Conservation (phyloP, 2,113 vertebrate genomes). For the Puma concolor region DNA sequence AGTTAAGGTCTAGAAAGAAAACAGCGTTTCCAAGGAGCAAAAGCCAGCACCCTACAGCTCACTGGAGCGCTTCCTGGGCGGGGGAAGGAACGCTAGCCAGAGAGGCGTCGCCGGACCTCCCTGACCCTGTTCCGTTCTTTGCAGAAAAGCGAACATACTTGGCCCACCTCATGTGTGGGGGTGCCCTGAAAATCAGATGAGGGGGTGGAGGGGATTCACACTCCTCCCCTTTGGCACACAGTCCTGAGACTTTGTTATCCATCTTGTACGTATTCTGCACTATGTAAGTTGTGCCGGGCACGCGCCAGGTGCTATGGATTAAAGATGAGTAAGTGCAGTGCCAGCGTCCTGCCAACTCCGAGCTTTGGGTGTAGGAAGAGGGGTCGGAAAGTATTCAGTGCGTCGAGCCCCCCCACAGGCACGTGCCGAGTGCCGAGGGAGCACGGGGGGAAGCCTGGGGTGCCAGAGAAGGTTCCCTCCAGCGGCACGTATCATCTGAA, state of each 20-base stretch:
- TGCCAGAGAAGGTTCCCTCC: not conserved
- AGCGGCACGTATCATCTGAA: not conserved
- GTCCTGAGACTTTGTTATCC: not conserved
- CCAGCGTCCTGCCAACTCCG: not conserved
- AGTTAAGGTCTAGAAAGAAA: not conserved
- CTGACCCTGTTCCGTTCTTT: not conserved
- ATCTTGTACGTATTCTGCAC: not conserved
- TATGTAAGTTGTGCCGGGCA: not conserved
- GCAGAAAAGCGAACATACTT: not conserved
- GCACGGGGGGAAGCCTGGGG: not conserved
- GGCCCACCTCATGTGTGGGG: not conserved
- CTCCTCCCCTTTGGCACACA: not conserved
- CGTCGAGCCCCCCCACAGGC: not conserved
- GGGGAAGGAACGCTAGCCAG: not conserved
- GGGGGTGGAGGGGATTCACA: not conserved
- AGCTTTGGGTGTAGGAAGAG: not conserved
- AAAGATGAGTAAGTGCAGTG: not conserved
- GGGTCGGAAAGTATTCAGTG: not conserved
- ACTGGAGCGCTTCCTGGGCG: not conserved
- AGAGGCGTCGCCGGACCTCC: not conserved
- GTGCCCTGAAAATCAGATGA: not conserved
- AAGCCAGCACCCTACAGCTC: not conserved
- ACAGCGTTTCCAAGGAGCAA: not conserved
- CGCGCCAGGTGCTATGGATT: not conserved
- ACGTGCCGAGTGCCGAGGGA: accelerated